Evolutionary conservation across 2,888 invertebrate genomes (phyloP), one percentile per base, ranked within the genome.

Genomic region (Pammene fasciana): DNA sequence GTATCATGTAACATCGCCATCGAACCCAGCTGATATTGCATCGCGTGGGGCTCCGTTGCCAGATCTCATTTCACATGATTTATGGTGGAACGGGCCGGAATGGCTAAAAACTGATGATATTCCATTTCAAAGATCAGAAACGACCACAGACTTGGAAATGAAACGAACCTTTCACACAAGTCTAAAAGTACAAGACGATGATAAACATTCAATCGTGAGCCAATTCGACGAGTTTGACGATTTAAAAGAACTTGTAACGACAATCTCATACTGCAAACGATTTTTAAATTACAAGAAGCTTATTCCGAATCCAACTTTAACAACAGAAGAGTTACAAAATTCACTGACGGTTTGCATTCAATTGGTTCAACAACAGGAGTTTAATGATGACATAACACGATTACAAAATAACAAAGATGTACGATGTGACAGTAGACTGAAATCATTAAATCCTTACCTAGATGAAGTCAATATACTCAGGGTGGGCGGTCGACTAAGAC

Each of bases 401-500:
- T 26, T 62, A 11, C 14, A 52, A 18, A 41, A 34, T 41, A 62
- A 62, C 6, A 62, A 52, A 52, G 36, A 41, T 5, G 62, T 62
- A 52, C 41, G 10, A 52, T 16, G 38, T 7, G 50, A 62, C n/a
- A 62, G 52, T 10, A 34, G 10, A n/a, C 36, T 62, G n/a, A 62
- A 52, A 16, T 41, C 62, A 13, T 52, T 62, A 10, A 26, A 62
- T n/a, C 62, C 62, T 13, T 62, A 62, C 41, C 62, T 62, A 8
- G 62, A 62, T 9, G 26, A 50, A 11, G 45, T 43, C 34, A 43
- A 55, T 36, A 45, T 55, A 45, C 64, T 55, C 43, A 65, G 45
- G 64, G 64, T 55, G 64, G 62, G 54, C 43, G 62, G 62, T 26
- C 62, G 62, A 10, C 52, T 64, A n/a, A 14, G 16, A 34, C 62